These are phyloP conservation scores for Phalacrocorax aristotelis DNA, from an alignment of 2,113 vertebrate genomes.

Conservation along the genomic window DNA sequence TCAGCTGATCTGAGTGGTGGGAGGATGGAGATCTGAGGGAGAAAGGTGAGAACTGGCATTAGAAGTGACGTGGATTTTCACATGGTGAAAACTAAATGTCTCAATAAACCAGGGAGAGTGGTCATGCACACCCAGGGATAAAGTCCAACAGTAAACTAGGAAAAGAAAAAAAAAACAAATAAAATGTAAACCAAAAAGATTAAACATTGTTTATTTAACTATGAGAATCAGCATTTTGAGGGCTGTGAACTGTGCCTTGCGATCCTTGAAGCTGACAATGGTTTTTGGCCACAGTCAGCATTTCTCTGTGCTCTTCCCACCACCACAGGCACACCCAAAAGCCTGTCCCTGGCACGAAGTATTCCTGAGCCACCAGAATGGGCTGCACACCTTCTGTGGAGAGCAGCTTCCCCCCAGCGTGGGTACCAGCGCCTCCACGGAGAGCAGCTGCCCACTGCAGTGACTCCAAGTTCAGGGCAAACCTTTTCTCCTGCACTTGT, in stretches of 20 bases:
- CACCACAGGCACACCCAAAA: not conserved
- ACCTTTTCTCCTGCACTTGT: not conserved
- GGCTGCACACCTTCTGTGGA: not conserved
- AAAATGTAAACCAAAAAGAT: not conserved
- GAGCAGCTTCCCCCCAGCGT: not conserved
- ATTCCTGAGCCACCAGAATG: not conserved
- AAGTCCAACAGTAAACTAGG: not conserved
- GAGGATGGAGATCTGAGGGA: not conserved
- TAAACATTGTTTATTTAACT: not conserved
- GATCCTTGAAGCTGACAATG: not conserved
- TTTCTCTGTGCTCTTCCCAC: not conserved
- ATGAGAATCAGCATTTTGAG: not conserved
- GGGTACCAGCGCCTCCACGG: not conserved
- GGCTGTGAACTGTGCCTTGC: not conserved
- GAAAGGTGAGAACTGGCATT: not conserved
- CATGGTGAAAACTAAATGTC: not conserved
- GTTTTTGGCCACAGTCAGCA: not conserved
- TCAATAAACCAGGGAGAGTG: not conserved
- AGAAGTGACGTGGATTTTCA: not conserved
- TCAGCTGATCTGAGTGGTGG: fast-evolving
- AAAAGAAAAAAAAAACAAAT: not conserved
- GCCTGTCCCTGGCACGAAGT: not conserved
- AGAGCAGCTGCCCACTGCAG: not conserved
- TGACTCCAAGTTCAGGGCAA: not conserved
- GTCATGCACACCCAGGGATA: not conserved